Percentiles rank a stretch among this genome's conserved stretches.
Evolutionary conservation across 2,888 invertebrate species (phyloP).

Genomic region (Encarsia formosa): DNA sequence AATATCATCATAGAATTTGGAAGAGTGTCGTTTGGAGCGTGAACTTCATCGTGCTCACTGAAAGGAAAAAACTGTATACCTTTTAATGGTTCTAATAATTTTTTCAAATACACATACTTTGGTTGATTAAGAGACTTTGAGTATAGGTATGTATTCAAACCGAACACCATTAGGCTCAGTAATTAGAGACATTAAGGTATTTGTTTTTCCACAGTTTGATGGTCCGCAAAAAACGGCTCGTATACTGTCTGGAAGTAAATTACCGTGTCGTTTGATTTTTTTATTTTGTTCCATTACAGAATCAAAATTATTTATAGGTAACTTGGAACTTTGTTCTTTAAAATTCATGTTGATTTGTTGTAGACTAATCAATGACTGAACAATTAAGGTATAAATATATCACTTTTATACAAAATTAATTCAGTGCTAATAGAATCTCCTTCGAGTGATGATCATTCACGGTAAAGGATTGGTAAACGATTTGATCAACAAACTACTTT

Average conservation of each 20-base stretch:
- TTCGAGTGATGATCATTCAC: not conserved
- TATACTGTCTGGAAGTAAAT: no score
- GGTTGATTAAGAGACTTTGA: constrained; percentile 9
- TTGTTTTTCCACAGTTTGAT: constrained; percentile 31
- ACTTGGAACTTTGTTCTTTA: not conserved
- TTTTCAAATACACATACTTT: not conserved
- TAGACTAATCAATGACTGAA: not conserved
- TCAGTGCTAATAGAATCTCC: not conserved
- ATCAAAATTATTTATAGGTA: not conserved
- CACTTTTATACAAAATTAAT: not conserved
- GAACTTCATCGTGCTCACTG: no score
- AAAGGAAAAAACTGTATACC: not conserved
- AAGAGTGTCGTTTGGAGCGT: no score
- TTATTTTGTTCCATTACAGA: not conserved
- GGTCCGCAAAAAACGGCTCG: constrained; percentile 25
- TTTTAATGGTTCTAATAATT: not conserved
- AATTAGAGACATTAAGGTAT: constrained; percentile 29
- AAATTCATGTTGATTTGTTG: not conserved
- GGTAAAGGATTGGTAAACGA: constrained; percentile 23
- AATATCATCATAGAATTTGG: constrained; percentile 47
- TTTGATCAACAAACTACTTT: no score
- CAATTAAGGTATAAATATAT: not conserved
- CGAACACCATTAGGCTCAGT: constrained; percentile 25
- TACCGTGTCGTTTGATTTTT: not conserved
- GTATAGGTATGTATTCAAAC: constrained; percentile 7